These are phyloP conservation scores for Antennarius maculatus DNA, from an alignment of 2,797 vertebrate species.

Conservation along the genomic window DNA sequence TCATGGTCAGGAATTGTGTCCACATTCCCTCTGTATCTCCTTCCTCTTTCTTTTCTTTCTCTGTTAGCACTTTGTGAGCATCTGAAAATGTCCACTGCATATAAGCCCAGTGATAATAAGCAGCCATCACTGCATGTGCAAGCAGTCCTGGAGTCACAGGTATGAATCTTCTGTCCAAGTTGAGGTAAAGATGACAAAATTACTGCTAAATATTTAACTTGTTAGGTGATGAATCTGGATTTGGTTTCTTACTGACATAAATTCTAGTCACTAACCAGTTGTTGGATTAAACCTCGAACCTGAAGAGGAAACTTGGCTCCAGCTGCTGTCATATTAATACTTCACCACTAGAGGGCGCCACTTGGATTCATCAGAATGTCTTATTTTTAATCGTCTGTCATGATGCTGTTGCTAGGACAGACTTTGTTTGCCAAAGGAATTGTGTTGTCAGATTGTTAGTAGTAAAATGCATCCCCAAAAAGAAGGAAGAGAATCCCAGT, in stretches of 20 bases:
- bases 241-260: neutral
- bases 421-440: neutral
- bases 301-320: neutral
- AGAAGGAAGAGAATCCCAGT: constrained; percentile 4
- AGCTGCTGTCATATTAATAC: constrained; percentile 1
- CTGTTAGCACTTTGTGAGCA: constrained; percentile 21
- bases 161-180: neutral
- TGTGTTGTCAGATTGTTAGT: no score
- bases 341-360: constrained; percentile 19
- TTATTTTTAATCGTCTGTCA: neutral
- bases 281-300: neutral
- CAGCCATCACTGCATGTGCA: neutral
- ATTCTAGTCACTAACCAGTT: neutral
- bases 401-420: neutral
- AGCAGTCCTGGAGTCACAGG: neutral
- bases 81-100: neutral
- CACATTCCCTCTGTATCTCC: constrained; percentile 28
- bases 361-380: neutral
- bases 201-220: neutral
- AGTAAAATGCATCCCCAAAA: no score
- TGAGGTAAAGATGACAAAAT: neutral
- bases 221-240: neutral
- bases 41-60: neutral
- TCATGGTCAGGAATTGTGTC: constrained; percentile 13
- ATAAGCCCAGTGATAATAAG: neutral